phyloP scores from a whole-genome alignment of 2,797 vertebrate species.

The Rhodeus uyekii region DNA sequence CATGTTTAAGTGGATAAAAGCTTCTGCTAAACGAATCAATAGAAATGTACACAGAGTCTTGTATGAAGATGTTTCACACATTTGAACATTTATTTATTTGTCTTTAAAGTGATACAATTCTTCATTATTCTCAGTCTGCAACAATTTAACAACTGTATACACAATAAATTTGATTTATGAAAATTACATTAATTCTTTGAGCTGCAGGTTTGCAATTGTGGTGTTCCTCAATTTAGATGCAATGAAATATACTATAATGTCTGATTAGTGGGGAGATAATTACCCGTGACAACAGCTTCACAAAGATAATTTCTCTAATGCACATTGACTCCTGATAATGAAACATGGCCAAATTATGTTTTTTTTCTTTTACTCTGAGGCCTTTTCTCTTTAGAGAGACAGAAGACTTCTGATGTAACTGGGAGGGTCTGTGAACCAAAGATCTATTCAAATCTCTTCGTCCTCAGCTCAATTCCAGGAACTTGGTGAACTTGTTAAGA shows the following conservation, averaged over 20 bases:
- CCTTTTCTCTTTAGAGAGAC: slow-evolving; percentile 7
- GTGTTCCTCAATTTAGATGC: slow-evolving; percentile 10
- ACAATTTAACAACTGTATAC: not conserved
- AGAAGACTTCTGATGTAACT: slow-evolving; percentile 28
- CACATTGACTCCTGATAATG: not conserved
- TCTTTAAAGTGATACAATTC: not conserved
- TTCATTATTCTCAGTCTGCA: not conserved
- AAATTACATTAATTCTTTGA: not conserved
- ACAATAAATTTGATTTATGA: not conserved
- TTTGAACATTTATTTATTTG: not conserved
- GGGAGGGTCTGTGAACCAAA: slow-evolving; percentile 52
- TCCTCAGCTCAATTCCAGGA: slow-evolving; percentile 41
- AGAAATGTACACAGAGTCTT: not conserved
- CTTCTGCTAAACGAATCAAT: not conserved
- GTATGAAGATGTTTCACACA: not conserved
- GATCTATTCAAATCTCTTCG: slow-evolving; percentile 56
- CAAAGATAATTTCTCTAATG: slow-evolving; percentile 1
- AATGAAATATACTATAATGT: slow-evolving; percentile 10
- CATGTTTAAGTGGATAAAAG: too few species aligned
- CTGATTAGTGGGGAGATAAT: slow-evolving; percentile 5
- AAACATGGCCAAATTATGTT: not conserved
- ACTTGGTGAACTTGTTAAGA: slow-evolving; percentile 57
- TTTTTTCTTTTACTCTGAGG: not conserved
- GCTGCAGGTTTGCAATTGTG: not conserved
- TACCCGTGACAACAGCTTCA: not conserved